A percentile compares a stretch with the other conserved stretches of the same genome.
phyloP scores from a whole-genome alignment of 2,888 invertebrate genomes.

The Heliconius cydno region DNA sequence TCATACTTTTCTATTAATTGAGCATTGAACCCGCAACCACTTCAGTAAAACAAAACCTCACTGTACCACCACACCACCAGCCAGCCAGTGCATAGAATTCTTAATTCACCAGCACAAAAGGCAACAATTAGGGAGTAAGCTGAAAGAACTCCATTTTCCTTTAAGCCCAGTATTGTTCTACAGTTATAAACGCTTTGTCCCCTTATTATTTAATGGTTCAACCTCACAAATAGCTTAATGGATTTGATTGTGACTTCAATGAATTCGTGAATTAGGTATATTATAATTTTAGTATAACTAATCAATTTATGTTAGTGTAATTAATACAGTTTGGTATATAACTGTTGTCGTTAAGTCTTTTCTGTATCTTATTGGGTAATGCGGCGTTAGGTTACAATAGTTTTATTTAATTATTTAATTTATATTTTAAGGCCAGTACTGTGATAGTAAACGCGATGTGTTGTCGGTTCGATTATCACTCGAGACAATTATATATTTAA shows the following conservation, averaged over 20 bases:
- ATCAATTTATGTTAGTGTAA: background rate
- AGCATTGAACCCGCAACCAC: background rate
- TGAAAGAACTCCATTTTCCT: slow-evolving; percentile 63
- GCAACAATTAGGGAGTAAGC: slow-evolving; percentile 60
- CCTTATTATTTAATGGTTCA: slow-evolving; percentile 40
- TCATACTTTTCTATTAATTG: too few species aligned
- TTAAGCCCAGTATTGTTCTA: slow-evolving; percentile 56
- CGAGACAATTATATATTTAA: background rate
- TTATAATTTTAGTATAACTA: background rate
- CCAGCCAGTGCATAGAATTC: slow-evolving; percentile 39
- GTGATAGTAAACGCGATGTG: background rate
- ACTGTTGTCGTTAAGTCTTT: background rate
- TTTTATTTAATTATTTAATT: too few species aligned
- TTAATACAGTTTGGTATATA: background rate
- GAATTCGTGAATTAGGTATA: slow-evolving; percentile 31
- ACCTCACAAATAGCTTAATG: slow-evolving; percentile 37
- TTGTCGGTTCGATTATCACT: background rate
- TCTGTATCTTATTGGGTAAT: background rate
- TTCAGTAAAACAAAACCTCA: background rate
- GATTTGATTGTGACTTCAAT: slow-evolving; percentile 39
- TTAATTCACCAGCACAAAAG: slow-evolving; percentile 52
- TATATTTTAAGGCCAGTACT: background rate
- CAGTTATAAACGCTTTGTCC: slow-evolving; percentile 58
- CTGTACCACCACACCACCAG: background rate
- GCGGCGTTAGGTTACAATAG: too few species aligned